Evolutionary conservation across 2,888 invertebrate genomes (phyloP).

Genomic region (Hoplodrina blanda): DNA sequence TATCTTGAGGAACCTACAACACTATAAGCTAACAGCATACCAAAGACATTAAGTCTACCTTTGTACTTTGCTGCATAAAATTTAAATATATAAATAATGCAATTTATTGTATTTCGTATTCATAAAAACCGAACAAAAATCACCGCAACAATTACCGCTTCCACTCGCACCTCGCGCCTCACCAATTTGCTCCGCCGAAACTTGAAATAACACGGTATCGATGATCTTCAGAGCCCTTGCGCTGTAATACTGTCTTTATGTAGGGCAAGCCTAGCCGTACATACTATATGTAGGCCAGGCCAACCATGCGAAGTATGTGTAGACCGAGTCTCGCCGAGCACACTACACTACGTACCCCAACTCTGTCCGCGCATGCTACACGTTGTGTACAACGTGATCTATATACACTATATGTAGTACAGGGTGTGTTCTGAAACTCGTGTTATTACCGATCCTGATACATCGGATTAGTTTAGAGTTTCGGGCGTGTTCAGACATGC

Average conservation of each 20-base stretch:
- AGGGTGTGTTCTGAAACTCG: constrained; percentile 28
- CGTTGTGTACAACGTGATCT: too few relatives aligned
- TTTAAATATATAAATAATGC: too few relatives aligned
- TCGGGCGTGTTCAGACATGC: constrained; percentile 32
- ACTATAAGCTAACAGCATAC: too few relatives aligned
- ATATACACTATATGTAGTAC: constrained; percentile 18
- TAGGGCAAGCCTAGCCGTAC: constrained; percentile 34
- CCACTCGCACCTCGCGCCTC: constrained; percentile 11
- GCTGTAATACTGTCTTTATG: constrained; percentile 51
- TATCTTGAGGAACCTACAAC: too few relatives aligned
- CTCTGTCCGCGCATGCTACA: constrained; percentile 1
- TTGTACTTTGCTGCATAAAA: too few relatives aligned
- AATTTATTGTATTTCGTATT: too few relatives aligned
- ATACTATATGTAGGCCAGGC: constrained; percentile 1
- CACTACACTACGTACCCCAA: constrained; percentile 2
- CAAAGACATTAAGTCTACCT: too few relatives aligned
- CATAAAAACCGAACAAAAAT: neutral
- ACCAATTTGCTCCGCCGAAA: constrained; percentile 53
- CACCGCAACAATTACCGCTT: constrained; percentile 13
- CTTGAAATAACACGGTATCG: constrained; percentile 61
- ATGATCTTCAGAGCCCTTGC: constrained; percentile 55
- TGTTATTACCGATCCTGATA: constrained; percentile 58
- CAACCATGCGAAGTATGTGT: constrained; percentile 4
- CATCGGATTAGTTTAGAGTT: constrained; percentile 61
- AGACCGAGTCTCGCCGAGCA: constrained; percentile 7